Base-by-base conservation (phyloP, 2,888 invertebrate species). In the Tipula helvola region DNA sequence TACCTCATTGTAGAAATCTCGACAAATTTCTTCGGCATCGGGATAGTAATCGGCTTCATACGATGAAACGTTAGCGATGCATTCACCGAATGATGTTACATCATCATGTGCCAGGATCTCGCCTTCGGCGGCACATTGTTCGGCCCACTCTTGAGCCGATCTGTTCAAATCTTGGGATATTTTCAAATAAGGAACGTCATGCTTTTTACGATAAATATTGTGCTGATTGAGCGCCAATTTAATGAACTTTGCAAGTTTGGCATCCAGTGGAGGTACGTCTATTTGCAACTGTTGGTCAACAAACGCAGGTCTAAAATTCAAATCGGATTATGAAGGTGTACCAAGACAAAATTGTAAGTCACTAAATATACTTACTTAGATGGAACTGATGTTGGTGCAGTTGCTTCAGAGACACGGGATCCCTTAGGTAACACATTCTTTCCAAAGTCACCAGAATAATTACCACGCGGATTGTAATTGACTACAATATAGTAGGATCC, bases 401-500 rank as follows among this genome's bases (percentile, higher is more conserved):
- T 16, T 57, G 16, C 16, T 57, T 57, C 0, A 16, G 52, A 7
- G 3, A n/a, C 12, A 3, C 10, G 1, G 8, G 71, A 71, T 88
- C 92, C 92, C 86, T 94, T 92, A 41, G 95, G 94, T 13, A 93
- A 94, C 5, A 96, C 96, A 90, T 96, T 96, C 86, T 93, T 93
- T 5, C 93, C 92, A 90, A 95, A 96, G 89, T 95, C 94, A 10
- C 96, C 96, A 85, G 96, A 93, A 89, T 95, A 95, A 91, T 98
- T 98, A 5, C 97, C 98, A 0, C 97, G 96, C 0, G 98, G 98
- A 88, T 94, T 94, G 91, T 98, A 98, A 91, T 97, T 96, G 44
- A 96, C 96, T 0, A 98, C 97, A 0, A 97, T 96, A 90, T 96
- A 96, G 87, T 96, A 93, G 89, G 95, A 95, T 0, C 96, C 97